phyloP scores from a whole-genome alignment of 2,797 vertebrate genomes.

The Lophura swinhoii region DNA sequence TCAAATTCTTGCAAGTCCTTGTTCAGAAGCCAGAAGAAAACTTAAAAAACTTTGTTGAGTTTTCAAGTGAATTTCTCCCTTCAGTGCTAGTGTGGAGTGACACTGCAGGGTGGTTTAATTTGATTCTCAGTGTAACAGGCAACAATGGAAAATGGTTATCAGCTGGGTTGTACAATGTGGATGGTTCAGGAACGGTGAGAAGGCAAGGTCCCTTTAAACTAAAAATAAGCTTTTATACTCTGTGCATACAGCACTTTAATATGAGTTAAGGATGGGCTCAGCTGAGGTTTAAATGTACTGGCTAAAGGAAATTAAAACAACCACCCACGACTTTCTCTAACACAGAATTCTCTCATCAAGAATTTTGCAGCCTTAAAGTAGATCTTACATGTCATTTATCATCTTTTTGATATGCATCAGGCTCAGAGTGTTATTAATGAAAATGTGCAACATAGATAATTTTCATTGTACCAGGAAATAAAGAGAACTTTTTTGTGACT shows the following conservation, averaged over 20 bases:
- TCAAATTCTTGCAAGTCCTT: neutral
- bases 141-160: neutral
- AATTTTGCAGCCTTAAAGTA: neutral
- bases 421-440: neutral
- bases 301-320: neutral
- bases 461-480: neutral
- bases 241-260: neutral
- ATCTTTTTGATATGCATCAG: neutral
- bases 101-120: neutral
- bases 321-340: neutral
- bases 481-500: neutral
- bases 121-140: neutral
- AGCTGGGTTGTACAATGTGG: neutral
- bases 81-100: neutral
- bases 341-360: neutral
- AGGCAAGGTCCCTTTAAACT: neutral
- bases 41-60: neutral
- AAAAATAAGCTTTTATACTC: neutral
- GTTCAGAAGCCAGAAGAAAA: neutral
- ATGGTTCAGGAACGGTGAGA: neutral
- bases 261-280: neutral
- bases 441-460: neutral
- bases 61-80: neutral
- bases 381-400: neutral
- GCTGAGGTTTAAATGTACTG: neutral